Conservation (phyloP, 2,797 vertebrate species). For the Cheirogaleus major region DNA sequence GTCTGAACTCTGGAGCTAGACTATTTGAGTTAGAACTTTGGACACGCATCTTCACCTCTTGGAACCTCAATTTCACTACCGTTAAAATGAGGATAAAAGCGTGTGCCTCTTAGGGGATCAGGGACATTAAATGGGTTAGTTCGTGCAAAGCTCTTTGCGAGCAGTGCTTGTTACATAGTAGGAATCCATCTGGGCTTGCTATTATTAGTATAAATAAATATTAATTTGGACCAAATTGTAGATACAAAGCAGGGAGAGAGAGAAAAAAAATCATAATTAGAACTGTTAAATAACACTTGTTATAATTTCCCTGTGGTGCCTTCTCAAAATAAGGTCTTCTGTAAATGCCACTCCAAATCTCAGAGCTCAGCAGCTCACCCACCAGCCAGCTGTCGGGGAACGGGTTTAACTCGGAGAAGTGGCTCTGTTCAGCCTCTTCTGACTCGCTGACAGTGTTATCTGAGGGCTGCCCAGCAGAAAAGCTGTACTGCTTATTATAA, state of each 20-base stretch:
- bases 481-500: not conserved
- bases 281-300: constrained; percentile 60
- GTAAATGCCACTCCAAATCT: constrained; percentile 24
- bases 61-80: not conserved
- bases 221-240: constrained; percentile 63
- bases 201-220: constrained; percentile 59
- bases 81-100: not conserved
- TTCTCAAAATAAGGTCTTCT: constrained; percentile 79
- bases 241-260: constrained; percentile 3
- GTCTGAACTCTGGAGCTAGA: not conserved
- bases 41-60: not conserved
- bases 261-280: constrained; percentile 34
- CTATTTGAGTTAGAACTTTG: not conserved
- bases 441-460: not conserved
- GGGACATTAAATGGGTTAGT: not conserved
- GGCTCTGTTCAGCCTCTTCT: not conserved
- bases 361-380: constrained; percentile 54
- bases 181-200: constrained; percentile 50
- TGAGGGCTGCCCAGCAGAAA: not conserved
- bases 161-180: not conserved
- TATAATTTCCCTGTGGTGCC: constrained; percentile 69
- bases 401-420: not conserved
- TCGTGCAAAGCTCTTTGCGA: not conserved
- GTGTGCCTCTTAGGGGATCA: accelerated
- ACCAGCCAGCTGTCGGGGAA: constrained; percentile 64